Evolutionary conservation across 2,888 invertebrate species (phyloP), one percentile per base, ranked within the genome.

Genomic region (Alentia gelatinosa): DNA sequence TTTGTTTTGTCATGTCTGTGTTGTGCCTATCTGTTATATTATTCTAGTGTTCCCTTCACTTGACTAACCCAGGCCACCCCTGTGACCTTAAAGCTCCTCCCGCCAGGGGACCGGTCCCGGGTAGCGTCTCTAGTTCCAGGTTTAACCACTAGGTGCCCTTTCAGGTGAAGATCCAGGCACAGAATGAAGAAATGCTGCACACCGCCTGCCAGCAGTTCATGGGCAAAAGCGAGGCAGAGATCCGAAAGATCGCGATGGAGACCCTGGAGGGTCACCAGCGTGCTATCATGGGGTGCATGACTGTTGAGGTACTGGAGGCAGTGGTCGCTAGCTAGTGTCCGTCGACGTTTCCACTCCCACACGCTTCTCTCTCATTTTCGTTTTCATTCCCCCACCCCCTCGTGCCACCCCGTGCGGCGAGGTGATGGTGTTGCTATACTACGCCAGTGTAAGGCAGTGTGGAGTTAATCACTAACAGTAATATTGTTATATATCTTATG

Each of bases 151-250:
- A 3, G 86, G 30, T 86, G 33, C 47, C 30, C 47, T 79, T 83
- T 39, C 99, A 99, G 97, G 96, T 96, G 4, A 96, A 96, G 93
- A 95, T 96, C 89, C 95, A 96, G 90, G 96, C 96, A n/a, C 94
- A 94, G 91, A 96, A 96, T 91, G 94, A 95, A 89, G 96, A 96
- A 56, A 96, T 96, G 95, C 94, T 96, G 91, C 95, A 95, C 39
- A 93, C 96, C 0, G 96, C 96, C 1, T 96, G 96, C 92, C 96
- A 96, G 92, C 94, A 96, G 89, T 96, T 96, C 92, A 94, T 96
- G 42, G 96, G 96, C 23, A 96, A 96, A 91, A 92, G 94, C 5
- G 96, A 96, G 92, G 91, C 91, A 35, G 95, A 96, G 92, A 95
- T 96, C 56, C 93, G 94, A 30, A 93, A 94, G 42, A 95, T 96